Evolutionary conservation across 1,140 invertebrate genomes (phyloP).

Genomic region (Drosophila orosa): DNA sequence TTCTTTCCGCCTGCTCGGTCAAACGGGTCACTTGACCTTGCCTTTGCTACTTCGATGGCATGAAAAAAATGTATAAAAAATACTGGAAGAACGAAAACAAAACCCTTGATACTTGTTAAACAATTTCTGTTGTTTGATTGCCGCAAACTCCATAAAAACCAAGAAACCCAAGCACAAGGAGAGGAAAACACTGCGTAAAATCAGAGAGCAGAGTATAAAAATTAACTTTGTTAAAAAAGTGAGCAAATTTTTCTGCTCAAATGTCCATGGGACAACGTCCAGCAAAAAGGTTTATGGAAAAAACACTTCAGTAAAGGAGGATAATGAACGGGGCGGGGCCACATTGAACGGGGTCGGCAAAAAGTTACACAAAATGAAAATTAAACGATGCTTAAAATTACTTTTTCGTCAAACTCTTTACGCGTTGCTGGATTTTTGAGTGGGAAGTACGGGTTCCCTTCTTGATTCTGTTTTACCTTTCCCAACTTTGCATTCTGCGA

Average conservation of each 20-base stretch:
- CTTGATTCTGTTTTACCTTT: conserved; percentile 2
- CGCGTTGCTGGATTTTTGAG: conserved; percentile 29
- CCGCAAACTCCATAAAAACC: conserved; percentile 33
- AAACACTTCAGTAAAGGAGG: conserved; percentile 10
- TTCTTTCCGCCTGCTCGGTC: conserved; percentile 1
- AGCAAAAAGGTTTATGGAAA: conserved; percentile 49
- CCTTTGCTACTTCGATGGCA: conserved; percentile 45
- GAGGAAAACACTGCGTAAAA: conserved; percentile 36
- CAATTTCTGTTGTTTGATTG: conserved; percentile 56
- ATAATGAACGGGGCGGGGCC: conserved; percentile 7
- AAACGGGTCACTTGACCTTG: conserved; percentile 59
- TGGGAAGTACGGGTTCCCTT: conserved; percentile 6
- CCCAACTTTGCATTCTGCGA: neutral
- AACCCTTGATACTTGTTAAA: conserved; percentile 63
- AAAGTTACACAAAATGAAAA: conserved; percentile 78
- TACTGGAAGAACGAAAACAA: conserved; percentile 26
- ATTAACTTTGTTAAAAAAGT: conserved; percentile 79
- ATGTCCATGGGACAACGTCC: conserved; percentile 55
- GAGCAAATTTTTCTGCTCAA: conserved; percentile 67
- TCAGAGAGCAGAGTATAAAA: conserved; percentile 67
- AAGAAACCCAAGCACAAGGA: conserved; percentile 15
- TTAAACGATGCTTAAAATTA: conserved; percentile 82
- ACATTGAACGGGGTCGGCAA: conserved; percentile 28
- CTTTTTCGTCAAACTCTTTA: conserved; percentile 79
- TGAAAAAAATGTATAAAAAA: conserved; percentile 12